A percentile compares a stretch with the other conserved stretches of the same genome.
Conservation (phyloP, 2,113 vertebrate species). For the Gymnarchus niloticus region DNA sequence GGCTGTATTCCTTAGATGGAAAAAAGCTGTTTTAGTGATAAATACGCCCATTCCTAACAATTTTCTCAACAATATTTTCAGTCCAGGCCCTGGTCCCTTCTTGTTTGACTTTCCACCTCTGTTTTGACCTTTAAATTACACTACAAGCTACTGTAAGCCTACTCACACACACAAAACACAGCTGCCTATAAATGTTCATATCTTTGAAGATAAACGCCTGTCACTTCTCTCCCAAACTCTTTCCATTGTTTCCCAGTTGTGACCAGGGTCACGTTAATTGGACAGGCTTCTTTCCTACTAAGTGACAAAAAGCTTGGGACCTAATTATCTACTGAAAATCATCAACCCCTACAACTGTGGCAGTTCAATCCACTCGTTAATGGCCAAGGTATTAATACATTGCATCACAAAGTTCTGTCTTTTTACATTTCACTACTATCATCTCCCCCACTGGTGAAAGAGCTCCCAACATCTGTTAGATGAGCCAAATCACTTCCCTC, state of each 20-base stretch:
- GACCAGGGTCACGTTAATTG: neutral
- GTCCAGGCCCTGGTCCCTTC: neutral
- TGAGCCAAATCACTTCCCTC: neutral
- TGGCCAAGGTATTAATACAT: neutral
- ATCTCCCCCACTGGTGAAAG: neutral
- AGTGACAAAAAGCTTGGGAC: conserved; percentile 4
- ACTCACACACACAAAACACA: neutral
- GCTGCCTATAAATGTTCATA: neutral
- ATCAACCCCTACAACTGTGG: neutral
- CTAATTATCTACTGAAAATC: conserved; percentile 6
- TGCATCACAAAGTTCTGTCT: neutral
- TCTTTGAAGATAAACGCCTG: conserved; percentile 1
- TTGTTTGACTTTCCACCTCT: neutral
- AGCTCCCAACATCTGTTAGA: conserved; percentile 10
- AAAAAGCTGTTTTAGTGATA: too few species aligned
- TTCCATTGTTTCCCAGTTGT: neutral
- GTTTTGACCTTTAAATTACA: neutral
- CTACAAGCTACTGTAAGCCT: neutral
- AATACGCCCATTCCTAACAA: neutral
- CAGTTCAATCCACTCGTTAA: neutral
- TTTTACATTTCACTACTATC: neutral
- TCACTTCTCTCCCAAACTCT: neutral
- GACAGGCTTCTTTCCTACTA: neutral
- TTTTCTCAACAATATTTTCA: too few species aligned
- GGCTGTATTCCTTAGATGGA: too few species aligned